phyloP scores from a whole-genome alignment of 2,797 vertebrate species.

The Coracias cyanogaster region DNA sequence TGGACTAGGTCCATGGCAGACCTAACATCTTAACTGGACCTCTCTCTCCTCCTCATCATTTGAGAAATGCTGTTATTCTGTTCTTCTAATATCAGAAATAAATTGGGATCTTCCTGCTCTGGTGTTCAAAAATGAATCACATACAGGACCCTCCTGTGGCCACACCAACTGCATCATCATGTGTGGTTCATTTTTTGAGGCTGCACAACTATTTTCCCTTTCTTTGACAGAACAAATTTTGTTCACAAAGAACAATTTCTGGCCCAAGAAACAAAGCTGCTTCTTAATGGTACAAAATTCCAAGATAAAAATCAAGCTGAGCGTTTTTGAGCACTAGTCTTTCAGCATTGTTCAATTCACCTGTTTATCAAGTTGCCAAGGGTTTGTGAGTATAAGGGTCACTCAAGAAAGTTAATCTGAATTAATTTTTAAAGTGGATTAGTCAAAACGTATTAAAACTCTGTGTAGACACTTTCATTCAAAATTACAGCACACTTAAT shows the following conservation, averaged over 20 bases:
- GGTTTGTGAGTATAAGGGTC: constrained; percentile 15
- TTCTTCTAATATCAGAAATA: background rate
- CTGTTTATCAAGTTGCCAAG: background rate
- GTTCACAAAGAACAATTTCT: background rate
- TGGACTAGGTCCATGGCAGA: background rate
- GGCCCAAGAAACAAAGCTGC: background rate
- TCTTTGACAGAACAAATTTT: background rate
- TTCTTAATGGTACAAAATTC: background rate
- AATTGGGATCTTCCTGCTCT: background rate
- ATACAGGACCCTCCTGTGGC: background rate
- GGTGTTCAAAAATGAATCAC: background rate
- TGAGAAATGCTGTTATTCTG: background rate
- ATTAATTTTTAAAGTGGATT: constrained; percentile 64
- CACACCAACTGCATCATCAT: background rate
- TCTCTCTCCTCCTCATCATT: background rate
- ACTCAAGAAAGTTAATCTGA: constrained; percentile 44
- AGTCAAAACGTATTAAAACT: constrained; percentile 48
- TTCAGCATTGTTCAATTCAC: background rate
- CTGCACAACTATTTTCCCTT: background rate
- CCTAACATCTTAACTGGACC: background rate
- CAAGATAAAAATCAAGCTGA: background rate
- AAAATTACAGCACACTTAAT: constrained; percentile 55
- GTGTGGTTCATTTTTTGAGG: background rate
- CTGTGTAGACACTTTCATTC: constrained; percentile 49
- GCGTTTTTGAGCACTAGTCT: background rate